Conservation (phyloP, 2,797 vertebrate species). For the Peromyscus attwateri region DNA sequence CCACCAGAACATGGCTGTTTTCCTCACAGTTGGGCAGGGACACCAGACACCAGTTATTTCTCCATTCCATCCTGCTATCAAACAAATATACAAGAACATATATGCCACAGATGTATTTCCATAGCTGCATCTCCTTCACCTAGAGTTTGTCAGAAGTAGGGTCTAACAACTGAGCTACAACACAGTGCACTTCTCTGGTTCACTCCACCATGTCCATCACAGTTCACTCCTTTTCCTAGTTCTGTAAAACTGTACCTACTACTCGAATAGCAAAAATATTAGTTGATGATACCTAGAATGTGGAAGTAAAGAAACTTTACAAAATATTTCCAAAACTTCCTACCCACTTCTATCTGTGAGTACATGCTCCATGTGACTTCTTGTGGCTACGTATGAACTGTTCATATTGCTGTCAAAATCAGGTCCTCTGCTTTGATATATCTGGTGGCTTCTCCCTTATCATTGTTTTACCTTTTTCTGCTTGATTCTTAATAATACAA, state of each 20-base stretch:
- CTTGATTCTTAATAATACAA: not conserved
- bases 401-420: not conserved
- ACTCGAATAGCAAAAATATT: not conserved
- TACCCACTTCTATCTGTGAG: not conserved
- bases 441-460: not conserved
- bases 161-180: not conserved
- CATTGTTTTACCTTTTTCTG: not conserved
- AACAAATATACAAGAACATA: not conserved
- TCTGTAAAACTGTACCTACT: not conserved
- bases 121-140: not conserved
- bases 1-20: not conserved
- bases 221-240: not conserved
- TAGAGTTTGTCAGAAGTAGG: not conserved
- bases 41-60: not conserved
- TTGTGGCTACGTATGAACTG: not conserved
- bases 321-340: not conserved
- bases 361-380: not conserved
- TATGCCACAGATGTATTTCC: not conserved
- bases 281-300: not conserved
- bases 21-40: not conserved
- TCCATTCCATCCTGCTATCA: not conserved
- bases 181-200: not conserved
- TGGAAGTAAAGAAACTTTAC: not conserved
- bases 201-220: not conserved
- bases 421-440: not conserved